Evolutionary conservation across 1,140 invertebrate genomes (phyloP), one percentile per base, ranked within the genome.

Genomic region (Phymastichus coffea): DNA sequence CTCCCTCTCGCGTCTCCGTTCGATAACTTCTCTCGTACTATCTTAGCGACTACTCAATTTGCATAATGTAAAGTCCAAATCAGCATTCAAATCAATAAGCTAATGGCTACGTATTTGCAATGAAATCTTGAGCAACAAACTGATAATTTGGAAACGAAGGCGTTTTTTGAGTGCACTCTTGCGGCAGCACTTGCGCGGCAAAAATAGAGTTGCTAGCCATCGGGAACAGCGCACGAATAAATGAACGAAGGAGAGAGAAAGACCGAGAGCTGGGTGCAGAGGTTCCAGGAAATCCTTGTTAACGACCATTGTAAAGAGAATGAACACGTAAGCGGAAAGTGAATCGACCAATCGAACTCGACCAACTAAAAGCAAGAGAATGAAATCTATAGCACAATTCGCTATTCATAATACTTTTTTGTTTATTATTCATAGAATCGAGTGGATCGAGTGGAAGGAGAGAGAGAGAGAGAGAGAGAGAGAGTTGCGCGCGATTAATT

Each of bases 261-360:
- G 44, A 49, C 14, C 40, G 44, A 57, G 17, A 38, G 35, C 7
- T 12, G 33, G 1, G 49, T 35, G 51, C 37, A 6, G 23, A 61
- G 37, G 53, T 62, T 62, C 60, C 60, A 62, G 60, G 60, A 62
- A 62, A 62, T 62, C 53, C 60, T 62, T 57, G 60, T 62, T 62
- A 62, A 62, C 53, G 38, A 26, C 54, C 54, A 57, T 62, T 62
- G 54, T 62, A 62, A 40, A 57, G 60, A 44, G 60, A 62, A 62
- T 62, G 48, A 62, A 62, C 54, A 57, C 54, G 54, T 62, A 62
- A 56, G 53, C 60, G 54, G 47, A 62, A 62, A 62, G 54, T 47
- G 54, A 62, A 62, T 62, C 60, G 60, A 26, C 53, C 33, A 57
- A 62, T 62, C 60, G 53, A 61, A 55, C 46, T 25, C 26, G 3